Evolutionary conservation across 1,140 invertebrate species (phyloP).

Genomic region (Philotrypesis tridentata): DNA sequence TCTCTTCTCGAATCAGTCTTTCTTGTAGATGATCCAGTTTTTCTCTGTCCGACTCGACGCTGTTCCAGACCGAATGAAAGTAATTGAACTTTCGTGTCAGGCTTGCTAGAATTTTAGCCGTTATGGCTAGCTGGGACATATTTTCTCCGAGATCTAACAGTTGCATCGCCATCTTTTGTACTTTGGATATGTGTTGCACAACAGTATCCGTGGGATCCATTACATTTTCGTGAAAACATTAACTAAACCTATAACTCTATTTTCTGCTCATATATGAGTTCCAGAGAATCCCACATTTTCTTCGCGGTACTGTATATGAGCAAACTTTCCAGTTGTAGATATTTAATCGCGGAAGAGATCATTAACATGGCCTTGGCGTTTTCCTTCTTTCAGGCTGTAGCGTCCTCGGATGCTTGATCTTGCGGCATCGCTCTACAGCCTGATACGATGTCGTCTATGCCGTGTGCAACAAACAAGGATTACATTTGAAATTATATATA

Average conservation of each 20-base stretch:
- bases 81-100: conserved; percentile 45
- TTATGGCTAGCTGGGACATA: conserved; percentile 47
- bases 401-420: background rate
- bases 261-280: conserved; percentile 40
- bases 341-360: conserved; percentile 37
- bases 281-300: conserved; percentile 50
- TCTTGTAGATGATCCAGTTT: conserved; percentile 43
- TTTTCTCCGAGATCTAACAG: conserved; percentile 48
- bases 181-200: conserved; percentile 50
- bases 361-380: conserved; percentile 47
- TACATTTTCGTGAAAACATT: conserved; percentile 43
- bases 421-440: background rate
- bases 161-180: conserved; percentile 49
- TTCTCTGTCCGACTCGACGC: conserved; percentile 40
- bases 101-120: conserved; percentile 50
- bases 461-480: conserved; percentile 37
- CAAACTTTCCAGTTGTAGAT: conserved; percentile 32
- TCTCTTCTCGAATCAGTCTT: conserved; percentile 37
- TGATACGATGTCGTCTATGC: conserved; percentile 24
- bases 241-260: conserved; percentile 50
- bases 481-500: conserved; percentile 48
- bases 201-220: conserved; percentile 47
- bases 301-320: conserved; percentile 40
- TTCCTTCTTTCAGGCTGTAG: conserved; percentile 39
- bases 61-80: conserved; percentile 49